Evolutionary conservation across 1,140 invertebrate genomes (phyloP), one percentile per base, ranked within the genome.

Genomic region (Drosophila sp.): DNA sequence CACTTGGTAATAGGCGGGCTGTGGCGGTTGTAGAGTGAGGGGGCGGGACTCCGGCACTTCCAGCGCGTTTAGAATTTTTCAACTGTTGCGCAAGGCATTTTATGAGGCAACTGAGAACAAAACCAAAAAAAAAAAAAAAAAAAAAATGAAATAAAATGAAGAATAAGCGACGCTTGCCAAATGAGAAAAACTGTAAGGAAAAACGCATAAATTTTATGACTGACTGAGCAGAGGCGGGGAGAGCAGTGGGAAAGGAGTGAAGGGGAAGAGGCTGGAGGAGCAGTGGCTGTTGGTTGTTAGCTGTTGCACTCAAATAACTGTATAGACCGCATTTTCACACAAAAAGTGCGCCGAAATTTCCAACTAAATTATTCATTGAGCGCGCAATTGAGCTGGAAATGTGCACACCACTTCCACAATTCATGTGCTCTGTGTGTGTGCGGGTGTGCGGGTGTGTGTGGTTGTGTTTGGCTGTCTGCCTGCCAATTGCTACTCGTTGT

Each of bases 331-430:
- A 82, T 82, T 73, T 73, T 73, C 71, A 67, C 79, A 78, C 79
- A 82, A 83, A 83, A 80, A 83, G 72, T 84, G 76, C 80, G 80
- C 80, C 82, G 80, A 83, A 83, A 83, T 80, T 84, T 83, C 72
- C 77, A 76, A 83, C 80, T 83, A 83, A 83, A 83, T 83, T 83
- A 83, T 83, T 83, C 80, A 83, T 83, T 83, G 80, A 76, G 80
- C 80, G 80, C 80, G 80, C 80, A 73, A 83, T 83, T 80, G 80
- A 83, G 80, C 80, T 83, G 81, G 80, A 84, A 84, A 84, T 82
- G 79, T 82, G 79, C 70, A 78, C 70, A 43, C 11, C 57, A 54
- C 29, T 14, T 11, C 13, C 50, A 36, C 29, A 51, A 45, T 59
- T 59, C 40, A 45, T 14, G 13, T 21, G 21, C 4, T 2, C 1